A percentile compares a stretch with the other conserved stretches of the same genome.
phyloP scores from a whole-genome alignment of 2,113 vertebrate species.

The Edolisoma coerulescens region DNA sequence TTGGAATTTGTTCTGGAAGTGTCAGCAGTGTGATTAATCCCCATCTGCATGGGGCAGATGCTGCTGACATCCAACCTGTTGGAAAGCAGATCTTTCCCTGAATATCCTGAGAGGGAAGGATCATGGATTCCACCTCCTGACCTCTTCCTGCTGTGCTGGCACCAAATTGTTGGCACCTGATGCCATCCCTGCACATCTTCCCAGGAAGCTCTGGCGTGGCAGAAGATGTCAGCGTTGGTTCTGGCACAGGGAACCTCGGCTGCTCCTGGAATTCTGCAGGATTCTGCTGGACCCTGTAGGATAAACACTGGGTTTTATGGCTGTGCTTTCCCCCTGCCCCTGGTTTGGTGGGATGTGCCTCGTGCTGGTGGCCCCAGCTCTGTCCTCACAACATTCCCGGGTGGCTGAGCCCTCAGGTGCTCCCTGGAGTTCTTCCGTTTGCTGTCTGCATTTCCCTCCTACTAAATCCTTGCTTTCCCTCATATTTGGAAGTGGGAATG shows the following conservation, averaged over 20 bases:
- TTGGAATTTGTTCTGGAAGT: neutral
- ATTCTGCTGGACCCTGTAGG: no score
- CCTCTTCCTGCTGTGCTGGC: rapidly evolving
- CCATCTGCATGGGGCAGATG: neutral
- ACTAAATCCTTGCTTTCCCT: neutral
- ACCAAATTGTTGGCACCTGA: rapidly evolving
- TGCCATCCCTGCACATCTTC: neutral
- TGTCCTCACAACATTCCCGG: rapidly evolving
- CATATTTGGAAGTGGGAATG: neutral
- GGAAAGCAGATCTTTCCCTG: rapidly evolving
- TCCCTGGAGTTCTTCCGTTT: neutral
- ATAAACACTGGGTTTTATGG: neutral
- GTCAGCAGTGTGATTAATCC: neutral
- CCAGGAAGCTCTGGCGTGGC: neutral
- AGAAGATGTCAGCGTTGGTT: neutral
- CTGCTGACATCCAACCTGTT: neutral
- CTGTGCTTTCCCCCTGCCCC: no score
- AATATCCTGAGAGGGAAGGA: neutral
- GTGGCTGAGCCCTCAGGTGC: neutral
- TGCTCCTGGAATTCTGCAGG: neutral
- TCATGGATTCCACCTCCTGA: neutral
- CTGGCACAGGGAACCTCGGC: neutral
- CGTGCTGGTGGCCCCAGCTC: neutral
- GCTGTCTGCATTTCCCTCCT: neutral
- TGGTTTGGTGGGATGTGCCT: neutral